Conservation (phyloP, 92 coral and sea anemone genomes). For the Palythoa grandiflora region DNA sequence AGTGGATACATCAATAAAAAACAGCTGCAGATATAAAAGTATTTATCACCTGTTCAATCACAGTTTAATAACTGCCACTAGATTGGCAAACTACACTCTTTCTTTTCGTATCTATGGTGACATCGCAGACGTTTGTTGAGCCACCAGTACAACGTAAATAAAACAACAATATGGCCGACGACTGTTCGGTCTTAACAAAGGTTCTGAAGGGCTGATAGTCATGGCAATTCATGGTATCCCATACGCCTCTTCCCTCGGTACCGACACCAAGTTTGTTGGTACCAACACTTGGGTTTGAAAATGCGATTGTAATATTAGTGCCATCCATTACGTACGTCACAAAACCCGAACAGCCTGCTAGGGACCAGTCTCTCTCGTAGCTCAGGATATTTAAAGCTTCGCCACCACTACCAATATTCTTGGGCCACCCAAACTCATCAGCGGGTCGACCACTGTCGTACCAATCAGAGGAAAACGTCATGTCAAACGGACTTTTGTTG, state of each 20-base stretch:
- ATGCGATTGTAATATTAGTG: conserved; percentile 61
- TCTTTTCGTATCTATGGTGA: neutral
- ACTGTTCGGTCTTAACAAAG: neutral
- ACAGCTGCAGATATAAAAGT: too few species aligned
- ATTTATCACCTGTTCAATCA: too few species aligned
- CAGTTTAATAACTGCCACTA: neutral
- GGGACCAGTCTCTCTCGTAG: conserved; percentile 65
- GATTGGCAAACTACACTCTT: neutral
- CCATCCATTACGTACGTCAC: conserved; percentile 62
- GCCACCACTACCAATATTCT: conserved; percentile 39
- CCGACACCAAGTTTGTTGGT: conserved; percentile 35
- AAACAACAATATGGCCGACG: conserved; percentile 30
- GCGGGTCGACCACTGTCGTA: conserved; percentile 70
- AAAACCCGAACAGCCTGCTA: conserved; percentile 72
- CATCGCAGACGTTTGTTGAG: conserved; percentile 49
- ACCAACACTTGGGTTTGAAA: conserved; percentile 65
- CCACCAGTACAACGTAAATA: conserved; percentile 52
- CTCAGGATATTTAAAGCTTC: conserved; percentile 40
- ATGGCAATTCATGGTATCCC: neutral
- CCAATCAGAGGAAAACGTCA: conserved; percentile 60
- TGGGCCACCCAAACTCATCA: conserved; percentile 56
- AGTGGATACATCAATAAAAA: too few species aligned
- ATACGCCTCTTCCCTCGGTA: neutral
- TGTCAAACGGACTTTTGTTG: conserved; percentile 45
- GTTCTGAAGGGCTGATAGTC: neutral